Conservation (phyloP, 2,113 vertebrate species). For the Amia ocellicauda region DNA sequence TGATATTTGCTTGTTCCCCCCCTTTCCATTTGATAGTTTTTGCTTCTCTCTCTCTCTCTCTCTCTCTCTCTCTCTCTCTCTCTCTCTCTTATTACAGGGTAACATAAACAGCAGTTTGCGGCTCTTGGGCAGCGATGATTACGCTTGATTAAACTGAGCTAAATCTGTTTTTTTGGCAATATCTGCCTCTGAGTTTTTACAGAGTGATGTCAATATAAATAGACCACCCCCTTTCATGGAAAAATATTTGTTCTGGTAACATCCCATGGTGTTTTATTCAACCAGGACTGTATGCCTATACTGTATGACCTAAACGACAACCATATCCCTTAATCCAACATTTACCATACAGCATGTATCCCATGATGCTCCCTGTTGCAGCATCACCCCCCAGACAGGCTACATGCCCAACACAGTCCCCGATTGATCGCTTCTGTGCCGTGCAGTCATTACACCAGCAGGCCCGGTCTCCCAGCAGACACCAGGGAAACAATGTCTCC, state of each 20-base stretch:
- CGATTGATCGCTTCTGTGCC: neutral
- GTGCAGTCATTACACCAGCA: neutral
- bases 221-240: neutral
- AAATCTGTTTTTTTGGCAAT: conserved; percentile 12
- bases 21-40: neutral
- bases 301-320: neutral
- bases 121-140: conserved; percentile 17
- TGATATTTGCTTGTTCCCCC: conserved; percentile 15
- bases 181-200: conserved; percentile 11
- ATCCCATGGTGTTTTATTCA: neutral
- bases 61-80: no score
- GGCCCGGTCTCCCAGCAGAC: neutral
- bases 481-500: no score
- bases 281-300: neutral
- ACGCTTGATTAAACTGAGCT: conserved; percentile 16
- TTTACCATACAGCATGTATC: neutral
- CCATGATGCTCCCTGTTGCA: neutral
- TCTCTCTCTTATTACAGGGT: conserved; percentile 7
- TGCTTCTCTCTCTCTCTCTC: neutral
- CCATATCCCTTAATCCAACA: conserved; percentile 2
- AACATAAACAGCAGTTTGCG: conserved; percentile 8
- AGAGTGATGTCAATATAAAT: conserved; percentile 26
- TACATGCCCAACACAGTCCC: neutral
- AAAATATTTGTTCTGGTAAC: neutral
- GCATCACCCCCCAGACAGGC: neutral